Evolutionary conservation across 2,888 invertebrate genomes (phyloP).

Genomic region (Lycocerus yunnanus): DNA sequence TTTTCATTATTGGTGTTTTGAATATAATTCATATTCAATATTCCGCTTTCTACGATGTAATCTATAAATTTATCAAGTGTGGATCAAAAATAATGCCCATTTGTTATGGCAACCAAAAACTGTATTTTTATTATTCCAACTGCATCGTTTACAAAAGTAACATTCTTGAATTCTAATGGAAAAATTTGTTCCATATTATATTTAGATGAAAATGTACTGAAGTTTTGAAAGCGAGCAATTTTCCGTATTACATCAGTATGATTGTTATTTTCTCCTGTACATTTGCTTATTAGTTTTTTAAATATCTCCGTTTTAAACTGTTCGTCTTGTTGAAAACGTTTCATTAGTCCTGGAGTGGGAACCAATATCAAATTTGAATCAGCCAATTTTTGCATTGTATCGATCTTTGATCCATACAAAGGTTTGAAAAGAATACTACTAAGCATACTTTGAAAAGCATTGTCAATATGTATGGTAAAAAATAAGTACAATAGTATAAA

Average conservation of each 20-base stretch:
- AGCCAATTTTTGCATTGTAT: conserved; percentile 3
- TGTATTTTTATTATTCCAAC: background rate
- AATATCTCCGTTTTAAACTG: background rate
- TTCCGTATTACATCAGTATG: background rate
- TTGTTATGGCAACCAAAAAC: background rate
- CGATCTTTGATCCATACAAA: background rate
- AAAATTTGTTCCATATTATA: background rate
- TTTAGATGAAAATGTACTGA: background rate
- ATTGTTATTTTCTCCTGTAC: background rate
- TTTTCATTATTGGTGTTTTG: background rate
- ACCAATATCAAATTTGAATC: background rate
- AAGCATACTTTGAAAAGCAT: background rate
- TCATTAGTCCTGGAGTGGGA: background rate
- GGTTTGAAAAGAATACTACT: background rate
- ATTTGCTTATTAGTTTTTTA: background rate
- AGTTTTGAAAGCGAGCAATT: background rate
- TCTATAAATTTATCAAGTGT: background rate
- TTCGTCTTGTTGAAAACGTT: background rate
- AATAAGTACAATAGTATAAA: background rate
- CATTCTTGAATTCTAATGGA: background rate
- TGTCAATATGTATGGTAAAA: background rate
- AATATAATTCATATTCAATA: background rate
- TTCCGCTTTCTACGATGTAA: background rate
- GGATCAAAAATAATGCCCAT: background rate
- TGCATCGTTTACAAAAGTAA: background rate